Conservation (phyloP, 2,113 vertebrate species). For the Nycticryphes semicollaris region DNA sequence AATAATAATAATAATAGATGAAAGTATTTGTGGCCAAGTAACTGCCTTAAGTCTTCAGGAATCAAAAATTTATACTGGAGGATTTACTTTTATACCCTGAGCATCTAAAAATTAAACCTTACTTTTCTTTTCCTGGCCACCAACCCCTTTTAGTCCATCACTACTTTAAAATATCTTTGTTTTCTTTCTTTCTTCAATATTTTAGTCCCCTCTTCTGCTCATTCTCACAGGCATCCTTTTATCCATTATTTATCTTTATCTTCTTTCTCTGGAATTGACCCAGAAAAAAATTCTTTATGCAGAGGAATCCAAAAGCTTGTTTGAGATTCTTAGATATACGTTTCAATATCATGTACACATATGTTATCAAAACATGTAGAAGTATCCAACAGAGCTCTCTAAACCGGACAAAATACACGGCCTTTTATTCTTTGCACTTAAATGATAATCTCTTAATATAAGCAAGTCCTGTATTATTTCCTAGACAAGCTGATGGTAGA, state of each 20-base stretch:
- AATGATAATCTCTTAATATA: background rate
- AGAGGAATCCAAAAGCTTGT: background rate
- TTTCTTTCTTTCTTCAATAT: background rate
- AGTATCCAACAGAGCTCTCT: background rate
- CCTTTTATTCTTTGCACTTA: background rate
- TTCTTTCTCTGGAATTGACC: background rate
- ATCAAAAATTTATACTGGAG: background rate
- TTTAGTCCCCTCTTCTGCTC: background rate
- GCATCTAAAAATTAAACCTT: background rate
- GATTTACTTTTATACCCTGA: background rate
- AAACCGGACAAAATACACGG: background rate
- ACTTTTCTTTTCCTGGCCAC: background rate
- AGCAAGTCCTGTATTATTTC: background rate
- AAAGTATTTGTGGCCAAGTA: background rate
- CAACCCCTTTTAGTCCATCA: background rate
- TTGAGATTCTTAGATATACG: background rate
- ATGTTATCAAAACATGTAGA: background rate
- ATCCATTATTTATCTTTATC: background rate
- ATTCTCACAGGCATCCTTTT: background rate
- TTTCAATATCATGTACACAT: accelerated
- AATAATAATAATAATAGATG: background rate
- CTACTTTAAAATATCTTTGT: background rate
- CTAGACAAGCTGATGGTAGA: background rate
- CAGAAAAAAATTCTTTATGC: background rate
- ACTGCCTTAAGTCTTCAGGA: background rate